Conservation (phyloP, 2,113 vertebrate species). For the Phylloscopus trochiloides region DNA sequence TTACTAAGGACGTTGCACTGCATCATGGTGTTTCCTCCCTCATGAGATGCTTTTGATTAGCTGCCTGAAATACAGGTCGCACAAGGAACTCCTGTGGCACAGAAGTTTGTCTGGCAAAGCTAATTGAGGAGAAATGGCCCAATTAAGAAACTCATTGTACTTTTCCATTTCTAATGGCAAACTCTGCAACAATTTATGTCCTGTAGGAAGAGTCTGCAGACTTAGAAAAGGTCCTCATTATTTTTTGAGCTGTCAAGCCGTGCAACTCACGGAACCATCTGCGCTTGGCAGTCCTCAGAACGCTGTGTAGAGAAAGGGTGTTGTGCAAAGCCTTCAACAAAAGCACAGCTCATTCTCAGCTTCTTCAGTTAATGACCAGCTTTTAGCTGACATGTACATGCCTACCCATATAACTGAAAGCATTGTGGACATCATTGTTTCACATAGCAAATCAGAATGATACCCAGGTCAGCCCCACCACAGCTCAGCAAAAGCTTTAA, state of each 20-base stretch:
- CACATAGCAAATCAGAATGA: not conserved
- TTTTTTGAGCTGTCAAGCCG: not conserved
- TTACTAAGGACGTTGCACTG: not conserved
- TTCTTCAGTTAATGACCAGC: not conserved
- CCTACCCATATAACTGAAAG: not conserved
- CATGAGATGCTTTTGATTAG: constrained; percentile 17
- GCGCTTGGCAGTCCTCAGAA: not conserved
- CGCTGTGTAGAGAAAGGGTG: not conserved
- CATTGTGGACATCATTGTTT: not conserved
- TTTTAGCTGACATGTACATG: not conserved
- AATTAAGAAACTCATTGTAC: constrained; percentile 19
- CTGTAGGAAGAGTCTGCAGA: not conserved
- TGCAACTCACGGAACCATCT: not conserved
- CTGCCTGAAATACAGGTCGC: constrained; percentile 48
- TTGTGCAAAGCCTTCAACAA: not conserved
- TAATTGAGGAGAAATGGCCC: constrained; percentile 34
- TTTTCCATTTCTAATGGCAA: constrained; percentile 27
- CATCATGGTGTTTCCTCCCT: not conserved
- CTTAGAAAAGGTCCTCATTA: not conserved
- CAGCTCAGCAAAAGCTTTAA: not conserved
- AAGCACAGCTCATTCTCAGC: not conserved
- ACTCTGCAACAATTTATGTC: not conserved
- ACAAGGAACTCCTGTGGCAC: not conserved
- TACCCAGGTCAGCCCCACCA: not conserved
- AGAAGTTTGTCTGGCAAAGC: constrained; percentile 28